Evolutionary conservation across 2,113 vertebrate genomes (phyloP).

Genomic region (Anolis sagrei): DNA sequence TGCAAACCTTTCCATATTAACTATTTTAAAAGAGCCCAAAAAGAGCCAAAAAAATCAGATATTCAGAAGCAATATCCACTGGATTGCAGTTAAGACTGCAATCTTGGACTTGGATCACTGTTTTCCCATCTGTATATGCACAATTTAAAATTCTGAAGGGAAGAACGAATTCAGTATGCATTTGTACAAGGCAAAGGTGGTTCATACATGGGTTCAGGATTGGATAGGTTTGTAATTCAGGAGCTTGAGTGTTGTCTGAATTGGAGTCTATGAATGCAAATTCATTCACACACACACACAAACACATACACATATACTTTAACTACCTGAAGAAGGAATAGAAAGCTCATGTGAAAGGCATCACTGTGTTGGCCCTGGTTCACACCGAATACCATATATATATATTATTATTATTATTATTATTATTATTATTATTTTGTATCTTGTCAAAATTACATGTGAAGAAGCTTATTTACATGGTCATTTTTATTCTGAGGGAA

Average conservation of each 20-base stretch:
- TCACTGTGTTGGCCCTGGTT: neutral
- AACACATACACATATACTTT: neutral
- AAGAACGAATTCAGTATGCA: neutral
- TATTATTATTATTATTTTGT: no score
- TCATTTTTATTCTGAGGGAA: neutral
- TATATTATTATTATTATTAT: no score
- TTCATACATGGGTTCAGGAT: neutral
- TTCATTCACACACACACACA: neutral
- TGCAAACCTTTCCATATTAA: neutral
- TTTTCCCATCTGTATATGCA: neutral
- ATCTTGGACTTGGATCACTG: neutral
- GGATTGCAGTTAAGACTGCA: neutral
- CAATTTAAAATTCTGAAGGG: neutral
- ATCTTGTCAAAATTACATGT: neutral
- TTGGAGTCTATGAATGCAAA: neutral
- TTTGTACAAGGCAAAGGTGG: neutral
- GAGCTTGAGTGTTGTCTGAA: neutral
- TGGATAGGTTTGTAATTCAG: neutral
- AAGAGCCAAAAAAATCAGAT: neutral
- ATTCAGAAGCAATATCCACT: neutral
- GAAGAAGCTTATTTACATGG: neutral
- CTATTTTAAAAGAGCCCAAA: neutral
- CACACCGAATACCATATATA: neutral
- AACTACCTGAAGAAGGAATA: neutral
- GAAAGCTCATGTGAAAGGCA: neutral